Conservation (phyloP, 2,797 vertebrate species). For the Etheostoma perlongum region DNA sequence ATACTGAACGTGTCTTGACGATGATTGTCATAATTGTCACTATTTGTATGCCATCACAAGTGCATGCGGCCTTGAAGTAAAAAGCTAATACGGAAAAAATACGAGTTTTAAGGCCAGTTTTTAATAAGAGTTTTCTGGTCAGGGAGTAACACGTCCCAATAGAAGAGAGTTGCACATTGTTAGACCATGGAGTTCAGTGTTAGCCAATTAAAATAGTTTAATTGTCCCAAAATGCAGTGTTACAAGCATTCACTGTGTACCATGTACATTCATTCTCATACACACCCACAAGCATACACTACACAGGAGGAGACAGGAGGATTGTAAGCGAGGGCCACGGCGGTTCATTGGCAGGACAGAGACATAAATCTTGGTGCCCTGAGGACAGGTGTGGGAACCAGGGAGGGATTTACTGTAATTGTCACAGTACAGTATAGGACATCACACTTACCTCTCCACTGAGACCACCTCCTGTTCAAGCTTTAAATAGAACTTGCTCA, state of each 20-base stretch:
- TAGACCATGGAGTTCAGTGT: conserved; percentile 37
- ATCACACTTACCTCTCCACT: conserved; percentile 46
- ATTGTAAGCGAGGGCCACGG: conserved; percentile 48
- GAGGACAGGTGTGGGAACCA: conserved; percentile 72
- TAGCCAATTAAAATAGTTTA: conserved; percentile 46
- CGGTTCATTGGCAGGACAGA: conserved; percentile 66
- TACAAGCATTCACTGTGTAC: conserved; percentile 25
- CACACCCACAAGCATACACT: conserved; percentile 37
- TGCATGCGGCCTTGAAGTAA: neutral
- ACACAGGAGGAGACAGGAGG: conserved; percentile 36
- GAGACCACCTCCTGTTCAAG: conserved; percentile 52
- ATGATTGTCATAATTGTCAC: neutral
- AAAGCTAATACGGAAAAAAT: neutral
- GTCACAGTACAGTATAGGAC: conserved; percentile 69
- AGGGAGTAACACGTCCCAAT: conserved; percentile 40
- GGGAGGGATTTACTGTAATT: conserved; percentile 75
- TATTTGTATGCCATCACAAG: neutral
- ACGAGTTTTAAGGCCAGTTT: too few relatives aligned
- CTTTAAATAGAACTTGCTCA: conserved; percentile 28
- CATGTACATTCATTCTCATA: conserved; percentile 33
- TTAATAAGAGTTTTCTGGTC: neutral
- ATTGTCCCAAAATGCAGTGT: conserved; percentile 23
- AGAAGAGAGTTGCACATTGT: conserved; percentile 34
- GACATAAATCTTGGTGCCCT: conserved; percentile 81
- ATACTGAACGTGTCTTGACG: neutral